Evolutionary conservation across 2,888 invertebrate species (phyloP).

Genomic region (Trichacis sp.): DNA sequence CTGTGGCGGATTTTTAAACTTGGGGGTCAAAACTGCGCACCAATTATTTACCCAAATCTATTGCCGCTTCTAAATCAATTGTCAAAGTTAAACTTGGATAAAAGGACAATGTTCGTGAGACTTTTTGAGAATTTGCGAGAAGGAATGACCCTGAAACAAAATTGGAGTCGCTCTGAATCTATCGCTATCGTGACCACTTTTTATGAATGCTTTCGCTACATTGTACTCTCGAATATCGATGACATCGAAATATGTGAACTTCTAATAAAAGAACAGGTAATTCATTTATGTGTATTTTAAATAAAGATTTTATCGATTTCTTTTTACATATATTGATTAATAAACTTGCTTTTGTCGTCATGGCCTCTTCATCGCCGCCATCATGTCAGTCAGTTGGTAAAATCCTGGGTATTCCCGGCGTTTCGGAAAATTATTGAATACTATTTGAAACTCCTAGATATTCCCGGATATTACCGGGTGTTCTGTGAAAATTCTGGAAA

Average conservation of each 20-base stretch:
- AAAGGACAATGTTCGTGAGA: slow-evolving; percentile 72
- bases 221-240: slow-evolving; percentile 71
- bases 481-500: too few species aligned
- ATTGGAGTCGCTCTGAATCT: slow-evolving; percentile 77
- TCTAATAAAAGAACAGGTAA: slow-evolving; percentile 65
- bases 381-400: too few species aligned
- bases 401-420: too few species aligned
- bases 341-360: too few species aligned
- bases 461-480: too few species aligned
- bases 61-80: slow-evolving; percentile 82
- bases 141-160: slow-evolving; percentile 75
- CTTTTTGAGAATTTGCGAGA: slow-evolving; percentile 79
- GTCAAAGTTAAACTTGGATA: slow-evolving; percentile 71
- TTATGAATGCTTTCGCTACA: slow-evolving; percentile 81
- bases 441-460: too few species aligned
- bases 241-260: slow-evolving; percentile 67
- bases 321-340: too few species aligned
- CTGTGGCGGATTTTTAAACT: slow-evolving; percentile 76
- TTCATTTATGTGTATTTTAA: neutral
- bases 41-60: slow-evolving; percentile 79
- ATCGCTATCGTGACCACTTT: slow-evolving; percentile 77
- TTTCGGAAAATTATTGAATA: too few species aligned
- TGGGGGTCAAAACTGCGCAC: slow-evolving; percentile 84
- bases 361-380: too few species aligned
- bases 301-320: too few species aligned